These are phyloP conservation scores for Ectemnius lituratus DNA, from an alignment of 2,888 invertebrate species.

Conservation along the genomic window DNA sequence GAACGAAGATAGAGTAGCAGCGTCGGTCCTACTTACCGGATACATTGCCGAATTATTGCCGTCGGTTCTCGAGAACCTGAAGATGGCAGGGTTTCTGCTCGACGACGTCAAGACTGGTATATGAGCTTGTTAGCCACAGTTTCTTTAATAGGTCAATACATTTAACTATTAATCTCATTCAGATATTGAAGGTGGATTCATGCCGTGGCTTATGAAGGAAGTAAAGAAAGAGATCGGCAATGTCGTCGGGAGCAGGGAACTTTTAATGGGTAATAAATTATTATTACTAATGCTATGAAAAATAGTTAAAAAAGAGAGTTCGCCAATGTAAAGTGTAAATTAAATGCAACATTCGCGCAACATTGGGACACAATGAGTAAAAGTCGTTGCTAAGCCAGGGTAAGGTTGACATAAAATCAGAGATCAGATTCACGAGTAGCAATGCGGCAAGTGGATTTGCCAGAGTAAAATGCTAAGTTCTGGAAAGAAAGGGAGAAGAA, in stretches of 20 bases:
- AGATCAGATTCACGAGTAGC: conserved; percentile 4
- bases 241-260: conserved; percentile 88
- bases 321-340: too few relatives aligned
- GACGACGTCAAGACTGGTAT: conserved; percentile 82
- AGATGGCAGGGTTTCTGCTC: conserved; percentile 85
- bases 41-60: conserved; percentile 93
- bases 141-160: conserved; percentile 52
- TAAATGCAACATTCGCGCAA: too few relatives aligned
- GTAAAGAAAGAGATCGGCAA: conserved; percentile 90
- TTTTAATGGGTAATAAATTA: conserved; percentile 81
- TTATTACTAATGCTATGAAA: not conserved
- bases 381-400: not conserved
- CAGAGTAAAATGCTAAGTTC: not conserved
- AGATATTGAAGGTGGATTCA: conserved; percentile 89
- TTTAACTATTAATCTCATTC: not conserved
- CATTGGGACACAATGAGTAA: too few relatives aligned
- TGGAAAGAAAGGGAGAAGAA: too few relatives aligned
- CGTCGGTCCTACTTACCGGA: conserved; percentile 89
- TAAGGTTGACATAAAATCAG: not conserved
- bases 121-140: conserved; percentile 49
- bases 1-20: conserved; percentile 90
- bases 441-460: not conserved
- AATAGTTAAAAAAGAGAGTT: not conserved
- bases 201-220: conserved; percentile 92
- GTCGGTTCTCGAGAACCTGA: conserved; percentile 88